Percentiles rank a stretch among this genome's conserved stretches.
These are phyloP conservation scores for Natator depressus DNA, from an alignment of 2,113 vertebrate species.

Conservation along the genomic window DNA sequence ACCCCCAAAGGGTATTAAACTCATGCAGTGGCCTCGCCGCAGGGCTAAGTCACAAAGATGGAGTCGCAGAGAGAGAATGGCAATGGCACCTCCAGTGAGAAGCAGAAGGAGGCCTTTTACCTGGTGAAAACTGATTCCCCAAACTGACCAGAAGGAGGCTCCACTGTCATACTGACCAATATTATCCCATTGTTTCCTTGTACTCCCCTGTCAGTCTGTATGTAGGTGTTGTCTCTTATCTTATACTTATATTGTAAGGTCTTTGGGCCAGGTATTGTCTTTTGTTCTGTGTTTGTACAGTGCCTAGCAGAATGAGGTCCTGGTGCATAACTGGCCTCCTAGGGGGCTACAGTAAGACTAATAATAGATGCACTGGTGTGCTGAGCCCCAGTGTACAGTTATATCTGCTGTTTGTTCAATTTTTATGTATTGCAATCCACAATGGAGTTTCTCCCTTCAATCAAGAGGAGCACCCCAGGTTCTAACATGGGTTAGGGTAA, in stretches of 20 bases:
- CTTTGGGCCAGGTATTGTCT: too few relatives aligned
- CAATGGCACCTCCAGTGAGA: background rate
- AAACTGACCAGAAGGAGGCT: background rate
- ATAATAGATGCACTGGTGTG: background rate
- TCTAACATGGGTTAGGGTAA: background rate
- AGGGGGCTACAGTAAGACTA: too few relatives aligned
- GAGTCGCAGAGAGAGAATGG: background rate
- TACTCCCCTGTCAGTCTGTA: too few relatives aligned
- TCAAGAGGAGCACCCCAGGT: background rate
- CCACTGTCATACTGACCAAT: too few relatives aligned
- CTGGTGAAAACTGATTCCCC: background rate
- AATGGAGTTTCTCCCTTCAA: accelerated
- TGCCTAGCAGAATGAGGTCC: too few relatives aligned
- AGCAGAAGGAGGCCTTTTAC: background rate
- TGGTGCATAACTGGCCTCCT: too few relatives aligned
- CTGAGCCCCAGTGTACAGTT: background rate
- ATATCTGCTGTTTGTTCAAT: accelerated
- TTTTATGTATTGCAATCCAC: background rate
- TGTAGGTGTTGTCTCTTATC: too few relatives aligned
- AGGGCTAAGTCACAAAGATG: background rate
- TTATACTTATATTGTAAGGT: too few relatives aligned
- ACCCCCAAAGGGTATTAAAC: background rate
- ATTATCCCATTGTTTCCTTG: too few relatives aligned
- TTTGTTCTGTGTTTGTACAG: too few relatives aligned
- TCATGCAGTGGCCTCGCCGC: background rate